Evolutionary conservation across 2,113 vertebrate species (phyloP), one percentile per base, ranked within the genome.

Genomic region (Gallinago jamesoni): DNA sequence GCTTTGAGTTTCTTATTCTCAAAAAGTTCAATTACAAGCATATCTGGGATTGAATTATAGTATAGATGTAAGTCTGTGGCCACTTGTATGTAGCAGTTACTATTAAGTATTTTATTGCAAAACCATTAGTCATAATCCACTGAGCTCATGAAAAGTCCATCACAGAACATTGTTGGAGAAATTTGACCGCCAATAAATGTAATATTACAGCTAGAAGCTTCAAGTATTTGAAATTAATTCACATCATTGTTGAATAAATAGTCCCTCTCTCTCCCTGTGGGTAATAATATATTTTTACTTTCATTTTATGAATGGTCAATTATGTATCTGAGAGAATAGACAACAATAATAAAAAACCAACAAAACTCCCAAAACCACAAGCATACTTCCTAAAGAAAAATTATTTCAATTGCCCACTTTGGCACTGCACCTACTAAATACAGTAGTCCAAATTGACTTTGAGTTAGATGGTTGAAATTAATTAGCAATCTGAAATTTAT

Each of bases 391-490:
- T 33, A 77, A 76, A 76, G 7, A 12, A 77, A 63, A 47, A 41
- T 31, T 77, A 15, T 56, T 72, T 73, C 12, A 56, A 4, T 53
- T 56, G 9, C 6, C 59, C 2, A 14, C 3, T 23, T 55, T 79
- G 11, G 4, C 8, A 35, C 48, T 68, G 48, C 10, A 45, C 4
- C 12, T 90, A 21, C 28, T 0, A 63, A 70, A 67, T 48, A 35
- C 6, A 2, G 15, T 91, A 95, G 96, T 94, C 77, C 72, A 97
- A 97, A 94, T 19, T 68, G 62, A 77, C 19, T 80, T 63, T 86
- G 74, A 76, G 35, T 91, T 91, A 60, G 81, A 93, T 84, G 31
- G 56, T 76, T 95, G 78, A 80, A 76, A 92, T 87, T 87, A 66
- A 89, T 94, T 94, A 95, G 85, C 52, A 50, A 33, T 66, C 39